Percentiles rank a stretch among this genome's conserved stretches.
Evolutionary conservation across 2,113 vertebrate genomes (phyloP).

Genomic region (Equus przewalskii): DNA sequence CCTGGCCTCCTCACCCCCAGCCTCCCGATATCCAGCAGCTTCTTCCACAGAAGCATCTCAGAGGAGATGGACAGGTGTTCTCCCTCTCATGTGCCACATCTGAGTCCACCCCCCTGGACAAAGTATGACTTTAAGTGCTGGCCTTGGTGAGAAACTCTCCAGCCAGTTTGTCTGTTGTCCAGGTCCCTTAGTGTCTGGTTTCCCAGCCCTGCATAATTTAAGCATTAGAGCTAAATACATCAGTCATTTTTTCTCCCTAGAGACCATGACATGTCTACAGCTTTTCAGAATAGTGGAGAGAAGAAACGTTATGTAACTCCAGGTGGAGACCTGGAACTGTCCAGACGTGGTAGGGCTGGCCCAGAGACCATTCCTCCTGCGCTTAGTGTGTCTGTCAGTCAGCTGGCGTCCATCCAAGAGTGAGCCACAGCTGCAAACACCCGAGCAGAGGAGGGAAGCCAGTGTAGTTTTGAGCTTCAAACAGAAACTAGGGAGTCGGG

Average conservation of each 20-base stretch:
- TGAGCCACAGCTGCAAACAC: background rate
- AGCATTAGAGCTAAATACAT: constrained; percentile 55
- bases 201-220: constrained; percentile 61
- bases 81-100: background rate
- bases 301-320: constrained; percentile 26
- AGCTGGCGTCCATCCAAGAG: background rate
- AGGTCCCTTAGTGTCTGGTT: background rate
- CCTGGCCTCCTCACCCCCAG: background rate
- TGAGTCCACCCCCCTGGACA: background rate
- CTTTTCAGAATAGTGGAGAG: background rate
- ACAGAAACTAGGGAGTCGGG: background rate
- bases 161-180: constrained; percentile 23
- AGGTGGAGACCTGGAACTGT: background rate
- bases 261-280: background rate
- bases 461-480: background rate
- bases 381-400: background rate
- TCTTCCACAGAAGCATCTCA: background rate
- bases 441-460: background rate
- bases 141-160: background rate
- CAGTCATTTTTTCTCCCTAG: constrained; percentile 51
- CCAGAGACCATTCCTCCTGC: background rate
- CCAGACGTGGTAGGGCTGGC: background rate
- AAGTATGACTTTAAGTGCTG: background rate
- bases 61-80: background rate
- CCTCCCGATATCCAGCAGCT: background rate